A percentile compares a stretch with the other conserved stretches of the same genome.
Evolutionary conservation across 2,797 vertebrate species (phyloP).

Genomic region (Halcyon smyrnensis): DNA sequence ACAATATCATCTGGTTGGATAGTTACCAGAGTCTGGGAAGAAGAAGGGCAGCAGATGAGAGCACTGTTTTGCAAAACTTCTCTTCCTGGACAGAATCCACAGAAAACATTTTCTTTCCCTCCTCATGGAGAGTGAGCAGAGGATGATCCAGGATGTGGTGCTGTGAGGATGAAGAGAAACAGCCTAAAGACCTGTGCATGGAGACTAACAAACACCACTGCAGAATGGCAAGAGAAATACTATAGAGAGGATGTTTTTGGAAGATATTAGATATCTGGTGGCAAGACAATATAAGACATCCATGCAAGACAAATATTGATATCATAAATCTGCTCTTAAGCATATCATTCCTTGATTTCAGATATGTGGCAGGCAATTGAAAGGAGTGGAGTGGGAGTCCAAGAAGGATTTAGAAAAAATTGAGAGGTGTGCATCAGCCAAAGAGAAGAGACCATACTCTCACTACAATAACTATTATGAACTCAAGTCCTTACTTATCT

Average conservation of each 20-base stretch:
- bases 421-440: not conserved
- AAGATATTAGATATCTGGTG: not conserved
- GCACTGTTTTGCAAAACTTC: not conserved
- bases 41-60: not conserved
- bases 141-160: not conserved
- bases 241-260: not conserved
- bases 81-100: not conserved
- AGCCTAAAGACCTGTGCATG: not conserved
- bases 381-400: not conserved
- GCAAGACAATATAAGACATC: not conserved
- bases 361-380: not conserved
- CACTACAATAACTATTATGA: not conserved
- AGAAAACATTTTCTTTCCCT: not conserved
- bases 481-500: not conserved
- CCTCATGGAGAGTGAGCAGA: not conserved
- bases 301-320: not conserved
- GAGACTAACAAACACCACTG: not conserved
- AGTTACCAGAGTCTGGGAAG: not conserved
- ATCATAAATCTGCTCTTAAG: not conserved
- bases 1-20: not conserved
- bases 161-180: not conserved
- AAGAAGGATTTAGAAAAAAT: not conserved
- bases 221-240: not conserved
- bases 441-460: not conserved
- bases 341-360: not conserved